A percentile compares a stretch with the other conserved stretches of the same genome.
phyloP scores from a whole-genome alignment of 2,888 invertebrate species.

The Perizoma flavofasciatum region DNA sequence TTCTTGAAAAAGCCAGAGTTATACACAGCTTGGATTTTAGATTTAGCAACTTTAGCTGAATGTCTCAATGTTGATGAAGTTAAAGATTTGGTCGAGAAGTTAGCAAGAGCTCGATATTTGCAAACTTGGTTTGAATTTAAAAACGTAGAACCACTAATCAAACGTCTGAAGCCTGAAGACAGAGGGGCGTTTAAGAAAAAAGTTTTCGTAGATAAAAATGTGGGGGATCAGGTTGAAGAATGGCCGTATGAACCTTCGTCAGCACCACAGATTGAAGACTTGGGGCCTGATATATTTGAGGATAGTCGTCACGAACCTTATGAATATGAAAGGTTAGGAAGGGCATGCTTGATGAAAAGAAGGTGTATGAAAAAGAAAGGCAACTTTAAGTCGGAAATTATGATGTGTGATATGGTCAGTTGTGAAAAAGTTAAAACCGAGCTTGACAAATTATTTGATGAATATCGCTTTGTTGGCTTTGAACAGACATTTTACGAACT shows the following conservation, averaged over 20 bases:
- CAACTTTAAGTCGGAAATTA: not conserved
- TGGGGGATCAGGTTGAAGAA: slow-evolving; percentile 34
- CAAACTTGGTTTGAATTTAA: slow-evolving; percentile 39
- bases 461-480: slow-evolving; percentile 59
- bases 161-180: slow-evolving; percentile 39
- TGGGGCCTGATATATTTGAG: slow-evolving; percentile 33
- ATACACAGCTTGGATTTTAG: slow-evolving; percentile 40
- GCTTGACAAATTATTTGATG: slow-evolving; percentile 59
- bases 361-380: slow-evolving; percentile 5
- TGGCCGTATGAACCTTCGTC: slow-evolving; percentile 49
- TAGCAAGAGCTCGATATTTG: slow-evolving; percentile 42
- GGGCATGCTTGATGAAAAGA: slow-evolving; percentile 4
- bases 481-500: slow-evolving; percentile 57
- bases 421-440: slow-evolving; percentile 17
- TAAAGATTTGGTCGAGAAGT: slow-evolving; percentile 38
- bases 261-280: slow-evolving; percentile 18
- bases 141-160: slow-evolving; percentile 43
- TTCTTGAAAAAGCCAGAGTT: slow-evolving; percentile 43
- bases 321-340: slow-evolving; percentile 17
- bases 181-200: slow-evolving; percentile 40
- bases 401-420: slow-evolving; percentile 1
- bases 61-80: slow-evolving; percentile 38
- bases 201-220: slow-evolving; percentile 47
- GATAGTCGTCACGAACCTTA: slow-evolving; percentile 26
- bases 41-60: slow-evolving; percentile 38